phyloP scores from a whole-genome alignment of 2,113 vertebrate species.

The Hyperopisus bebe region DNA sequence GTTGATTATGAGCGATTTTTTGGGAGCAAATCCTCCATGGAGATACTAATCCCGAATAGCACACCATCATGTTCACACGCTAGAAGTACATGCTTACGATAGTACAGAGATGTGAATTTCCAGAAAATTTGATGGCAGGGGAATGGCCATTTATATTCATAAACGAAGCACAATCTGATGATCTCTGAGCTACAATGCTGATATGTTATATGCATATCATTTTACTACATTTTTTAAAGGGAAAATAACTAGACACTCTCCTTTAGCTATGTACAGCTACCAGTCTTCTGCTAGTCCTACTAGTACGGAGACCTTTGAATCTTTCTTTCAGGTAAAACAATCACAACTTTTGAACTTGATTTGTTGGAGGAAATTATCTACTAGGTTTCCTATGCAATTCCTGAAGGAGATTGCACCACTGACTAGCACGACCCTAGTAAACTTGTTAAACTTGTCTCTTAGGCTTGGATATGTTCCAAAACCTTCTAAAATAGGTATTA shows the following conservation, averaged over 20 bases:
- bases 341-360: not conserved
- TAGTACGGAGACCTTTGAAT: not conserved
- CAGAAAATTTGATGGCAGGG: not conserved
- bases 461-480: not conserved
- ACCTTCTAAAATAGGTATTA: not conserved
- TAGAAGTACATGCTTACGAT: not conserved
- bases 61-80: not conserved
- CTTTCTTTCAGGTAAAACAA: not conserved
- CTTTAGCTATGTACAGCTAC: not conserved
- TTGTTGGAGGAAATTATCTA: not conserved
- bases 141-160: not conserved
- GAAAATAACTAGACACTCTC: no score
- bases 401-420: not conserved
- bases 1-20: not conserved
- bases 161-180: not conserved
- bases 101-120: not conserved
- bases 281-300: not conserved
- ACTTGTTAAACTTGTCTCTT: not conserved
- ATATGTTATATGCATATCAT: not conserved
- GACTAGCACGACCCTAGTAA: not conserved
- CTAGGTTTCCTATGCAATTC: not conserved
- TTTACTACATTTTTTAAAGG: not conserved
- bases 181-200: not conserved
- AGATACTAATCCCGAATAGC: not conserved
- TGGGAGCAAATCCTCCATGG: not conserved